Base-by-base conservation (phyloP, 2,888 invertebrate genomes). In the Melieria picta region DNA sequence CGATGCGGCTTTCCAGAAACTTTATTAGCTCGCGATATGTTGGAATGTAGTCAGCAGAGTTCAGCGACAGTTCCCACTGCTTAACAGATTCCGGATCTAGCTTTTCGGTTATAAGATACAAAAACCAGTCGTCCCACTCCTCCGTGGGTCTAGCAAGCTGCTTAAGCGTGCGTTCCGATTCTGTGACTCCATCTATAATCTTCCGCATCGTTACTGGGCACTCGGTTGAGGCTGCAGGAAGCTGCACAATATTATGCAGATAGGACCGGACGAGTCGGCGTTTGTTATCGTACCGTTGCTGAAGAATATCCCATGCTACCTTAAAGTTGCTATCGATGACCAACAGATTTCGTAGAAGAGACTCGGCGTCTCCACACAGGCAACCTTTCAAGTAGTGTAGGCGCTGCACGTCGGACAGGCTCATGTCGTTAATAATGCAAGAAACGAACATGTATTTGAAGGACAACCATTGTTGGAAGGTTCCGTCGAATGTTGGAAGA, bases 121-220 rank as follows among this genome's bases (percentile, higher is more conserved):
- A 56, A 10, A 75, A 13, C 74, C 75, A 75, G 47, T 75, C 74
- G 55, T 74, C 74, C 71, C 71, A 75, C 1, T 71, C 48, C 4
- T 65, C 55, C 0, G 65, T 76, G 16, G 73, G 69, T 4, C 71
- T 65, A 2, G 60, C 67, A 7, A 74, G 71, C 46, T 74, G 66
- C 50, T 66, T 46, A 13, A 74, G 43, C n/a, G 72, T 69, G 1
- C 73, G 64, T 10, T 69, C 58, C 1, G 73, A 58, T 69, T 74
- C 73, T 50, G 68, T 68, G 42, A 67, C 71, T 30, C 62, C 60
- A 63, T 76, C 72, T 2, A 72, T 64, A 50, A 72, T 16, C 10
- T 63, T 65, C 6, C 68, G 66, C 46, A 73, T 47, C 1, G n/a
- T 43, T 0, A 4, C 43, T 1, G 66, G 16, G 5, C 60, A 73